Base-by-base conservation (phyloP, 53 echinoderm and acorn worm genomes). In the Luidia sarsii region DNA sequence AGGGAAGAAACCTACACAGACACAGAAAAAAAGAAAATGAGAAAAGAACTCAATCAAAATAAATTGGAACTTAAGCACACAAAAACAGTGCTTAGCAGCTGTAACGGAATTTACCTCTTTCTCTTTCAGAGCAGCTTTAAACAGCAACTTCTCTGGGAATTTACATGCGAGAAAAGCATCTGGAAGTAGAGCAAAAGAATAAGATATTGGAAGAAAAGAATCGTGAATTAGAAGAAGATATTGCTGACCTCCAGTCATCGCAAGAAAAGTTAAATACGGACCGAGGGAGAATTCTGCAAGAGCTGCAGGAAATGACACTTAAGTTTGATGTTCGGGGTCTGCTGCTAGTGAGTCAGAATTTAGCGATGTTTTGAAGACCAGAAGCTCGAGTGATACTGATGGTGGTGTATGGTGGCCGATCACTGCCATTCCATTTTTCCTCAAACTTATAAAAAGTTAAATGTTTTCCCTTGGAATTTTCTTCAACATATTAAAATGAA, bases 161-260 rank as follows among this genome's bases (percentile, higher is more conserved):
- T n/a, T 32, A 29, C 13, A n/a, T 30, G 62, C 62, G 33, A 62
- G 32, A 62, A 29, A 62, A 62, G 62, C 62, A 62, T 62, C 31
- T 32, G 1, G 32, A 62, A 62, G 62, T 62, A 31, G 32, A 62
- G 4, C 62, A 31, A 62, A 62, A 62, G 62, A 62, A 62, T 62
- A 30, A 30, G 30, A 29, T 62, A 31, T 62, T 62, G 57, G 32
- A 62, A 30, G 32, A 62, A 62, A 8, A 62, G 62, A 62, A 62
- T 62, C 32, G 31, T 62, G 33, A 62, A 62, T 62, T 62, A 30
- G 32, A 62, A 62, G 62, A 62, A 62, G 31, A 29, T 31, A 62
- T 62, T 27, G 62, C 62, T 62, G 62, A 3, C 11, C 62, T 62
- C 30, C 62, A 62, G 62, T 30, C 62, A 62, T 62, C 62, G 32